These are phyloP conservation scores for Odontocolon sp. DNA, from an alignment of 2,888 invertebrate genomes.

Conservation along the genomic window DNA sequence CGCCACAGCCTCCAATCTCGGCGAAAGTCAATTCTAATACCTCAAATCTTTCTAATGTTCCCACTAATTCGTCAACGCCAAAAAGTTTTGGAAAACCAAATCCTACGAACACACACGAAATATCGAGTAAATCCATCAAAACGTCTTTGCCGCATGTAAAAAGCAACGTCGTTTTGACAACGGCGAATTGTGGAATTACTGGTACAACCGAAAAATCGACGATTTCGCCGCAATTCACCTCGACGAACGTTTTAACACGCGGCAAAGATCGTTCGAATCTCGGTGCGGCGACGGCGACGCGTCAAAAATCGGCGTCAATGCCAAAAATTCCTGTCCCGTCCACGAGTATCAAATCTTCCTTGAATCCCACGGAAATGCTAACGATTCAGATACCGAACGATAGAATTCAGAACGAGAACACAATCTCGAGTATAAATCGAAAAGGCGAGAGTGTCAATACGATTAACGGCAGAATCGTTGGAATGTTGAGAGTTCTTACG, in stretches of 20 bases:
- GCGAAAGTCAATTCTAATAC: constrained; percentile 15
- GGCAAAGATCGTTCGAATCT: background rate
- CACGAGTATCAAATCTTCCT: background rate
- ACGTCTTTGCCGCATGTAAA: background rate
- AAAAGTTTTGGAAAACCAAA: constrained; percentile 7
- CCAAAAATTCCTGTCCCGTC: constrained; percentile 4
- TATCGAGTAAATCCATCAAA: background rate
- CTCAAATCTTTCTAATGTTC: background rate
- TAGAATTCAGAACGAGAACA: constrained; percentile 18
- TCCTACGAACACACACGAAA: background rate
- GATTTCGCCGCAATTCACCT: background rate
- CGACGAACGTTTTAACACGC: background rate
- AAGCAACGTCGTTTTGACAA: background rate
- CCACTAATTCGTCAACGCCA: background rate
- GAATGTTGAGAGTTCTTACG: constrained; percentile 68
- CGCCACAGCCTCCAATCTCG: background rate
- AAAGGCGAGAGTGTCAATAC: background rate
- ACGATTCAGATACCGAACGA: constrained; percentile 55
- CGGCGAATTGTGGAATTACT: background rate
- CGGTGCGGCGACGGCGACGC: background rate
- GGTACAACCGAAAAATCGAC: background rate
- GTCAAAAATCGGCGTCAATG: background rate
- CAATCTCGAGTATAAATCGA: background rate
- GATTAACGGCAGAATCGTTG: background rate
- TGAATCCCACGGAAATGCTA: constrained; percentile 40